Evolutionary conservation across 2,888 invertebrate species (phyloP).

Genomic region (Candidula unifasciata): DNA sequence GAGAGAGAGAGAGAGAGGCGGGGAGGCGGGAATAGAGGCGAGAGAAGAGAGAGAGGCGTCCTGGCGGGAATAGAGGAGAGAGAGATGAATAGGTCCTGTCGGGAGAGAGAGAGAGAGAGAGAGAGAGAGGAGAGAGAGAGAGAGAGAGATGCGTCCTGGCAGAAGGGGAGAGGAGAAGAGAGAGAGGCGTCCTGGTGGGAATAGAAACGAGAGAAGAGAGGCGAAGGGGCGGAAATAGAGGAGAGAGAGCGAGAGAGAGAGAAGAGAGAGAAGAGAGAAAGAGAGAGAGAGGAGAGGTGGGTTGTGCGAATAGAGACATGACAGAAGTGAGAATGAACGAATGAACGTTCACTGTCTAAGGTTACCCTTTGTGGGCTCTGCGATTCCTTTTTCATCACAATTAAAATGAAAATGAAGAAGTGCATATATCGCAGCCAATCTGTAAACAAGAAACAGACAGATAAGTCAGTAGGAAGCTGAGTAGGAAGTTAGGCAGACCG

Average conservation of each 20-base stretch:
- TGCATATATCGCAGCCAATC: no score
- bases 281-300: neutral
- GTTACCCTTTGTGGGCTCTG: no score
- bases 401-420: no score
- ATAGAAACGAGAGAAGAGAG: neutral
- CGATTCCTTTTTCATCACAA: no score
- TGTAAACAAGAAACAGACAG: no score
- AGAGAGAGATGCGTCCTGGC: neutral
- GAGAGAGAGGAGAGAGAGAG: constrained; percentile 7
- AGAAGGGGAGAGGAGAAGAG: constrained; percentile 1
- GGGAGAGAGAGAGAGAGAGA: constrained; percentile 18
- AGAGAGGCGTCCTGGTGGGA: neutral
- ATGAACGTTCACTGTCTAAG: no score
- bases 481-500: no score
- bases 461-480: no score
- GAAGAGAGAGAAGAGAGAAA: constrained; percentile 24
- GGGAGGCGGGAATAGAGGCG: neutral
- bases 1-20: neutral
- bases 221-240: neutral
- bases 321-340: neutral
- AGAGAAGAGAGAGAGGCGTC: neutral
- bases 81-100: neutral
- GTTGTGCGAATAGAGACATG: neutral
- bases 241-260: neutral
- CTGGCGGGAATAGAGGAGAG: neutral